Base-by-base conservation (phyloP, 2,113 vertebrate genomes). In the Platichthys flesus region DNA sequence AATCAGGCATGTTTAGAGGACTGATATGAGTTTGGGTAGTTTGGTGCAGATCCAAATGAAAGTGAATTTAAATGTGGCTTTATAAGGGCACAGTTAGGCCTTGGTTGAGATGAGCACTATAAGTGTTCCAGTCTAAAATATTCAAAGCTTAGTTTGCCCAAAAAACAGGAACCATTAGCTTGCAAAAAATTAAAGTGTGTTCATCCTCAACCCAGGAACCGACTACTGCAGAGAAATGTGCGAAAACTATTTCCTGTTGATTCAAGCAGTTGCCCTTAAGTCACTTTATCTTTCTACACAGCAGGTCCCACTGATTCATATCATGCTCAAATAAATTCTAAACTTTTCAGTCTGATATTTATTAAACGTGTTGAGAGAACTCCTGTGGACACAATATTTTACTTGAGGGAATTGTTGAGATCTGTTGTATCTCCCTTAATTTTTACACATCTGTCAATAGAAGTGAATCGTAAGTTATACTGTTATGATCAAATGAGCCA, bases 301-400 rank as follows among this genome's bases (percentile, higher is more conserved):
- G 8, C 3, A 63, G 8, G 12, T 65, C 37, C n/a, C 15, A 10
- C 35, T 37, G 9, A 37, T 37, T 37, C 21, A 59, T 9, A 35
- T 13, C 31, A 31, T 20, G 31, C 8, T 60, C 31, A 61, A 9
- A 61, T 13, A 37, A 9, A 2, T 23, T 59, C 12, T 16, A 55
- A 45, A 9, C 45, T 66, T 42, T 78, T 37, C 35, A 58, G 37
- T 40, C 28, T 40, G 54, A 21, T 28, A 47, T 71, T 37, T 58
- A 64, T 23, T 54, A 21, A 5, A 67, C 26, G 40, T 24, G 15
- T 66, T 57, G 61, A n/a, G 18, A 56, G 9, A 74, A 28, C 9
- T 28, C 2, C 5, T 62, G 24, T 9, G 24, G 24, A 9, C 24
- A 61, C 14, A 51, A 8, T 26, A 66, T 42, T 66, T 49, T 26